Evolutionary conservation across 2,797 vertebrate genomes (phyloP), one percentile per base, ranked within the genome.

Genomic region (Coregonus suidteri): DNA sequence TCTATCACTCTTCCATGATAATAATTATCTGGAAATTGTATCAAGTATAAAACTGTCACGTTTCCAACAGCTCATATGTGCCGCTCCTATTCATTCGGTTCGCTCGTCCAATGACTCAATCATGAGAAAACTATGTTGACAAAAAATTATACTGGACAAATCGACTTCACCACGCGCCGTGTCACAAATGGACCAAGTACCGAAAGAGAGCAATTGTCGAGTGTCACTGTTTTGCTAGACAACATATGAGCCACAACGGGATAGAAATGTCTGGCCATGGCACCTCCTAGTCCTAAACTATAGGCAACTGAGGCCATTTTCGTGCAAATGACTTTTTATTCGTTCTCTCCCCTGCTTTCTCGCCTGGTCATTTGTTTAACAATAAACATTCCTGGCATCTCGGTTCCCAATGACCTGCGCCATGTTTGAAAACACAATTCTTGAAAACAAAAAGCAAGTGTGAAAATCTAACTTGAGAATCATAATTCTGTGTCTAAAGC

Each of bases 341-440:
- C 18, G 30, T n/a, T 41, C 52, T 35, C 64, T 41, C 47, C 11
- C 41, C 9, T 9, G 37, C 37, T 41, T 67, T 37, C 62, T 56
- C 16, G 18, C 37, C 52, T 34, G n/a, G 73, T 25, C 41, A 53
- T 54, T 15, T 66, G 53, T 54, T 69, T 52, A 78, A 80, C 70
- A 81, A 79, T 79, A 81, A 72, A 81, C 79, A 81, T 77, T 81
- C 79, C 71, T 74, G 74, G 71, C 77, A 78, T 69, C 81, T 73
- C 75, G 77, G 75, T 77, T 85, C 80, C 34, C 75, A 41, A 74
- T 86, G 80, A 82, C 83, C 83, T 84, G 83, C 85, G 87, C 87
- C 85, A 88, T 88, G 71, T 88, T 86, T 87, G 83, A 81, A 86
- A 77, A 81, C 77, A 80, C 73, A 76, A 74, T 74, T 85, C 25